phyloP scores from a whole-genome alignment of 2,113 vertebrate species.

The Abramis brama region DNA sequence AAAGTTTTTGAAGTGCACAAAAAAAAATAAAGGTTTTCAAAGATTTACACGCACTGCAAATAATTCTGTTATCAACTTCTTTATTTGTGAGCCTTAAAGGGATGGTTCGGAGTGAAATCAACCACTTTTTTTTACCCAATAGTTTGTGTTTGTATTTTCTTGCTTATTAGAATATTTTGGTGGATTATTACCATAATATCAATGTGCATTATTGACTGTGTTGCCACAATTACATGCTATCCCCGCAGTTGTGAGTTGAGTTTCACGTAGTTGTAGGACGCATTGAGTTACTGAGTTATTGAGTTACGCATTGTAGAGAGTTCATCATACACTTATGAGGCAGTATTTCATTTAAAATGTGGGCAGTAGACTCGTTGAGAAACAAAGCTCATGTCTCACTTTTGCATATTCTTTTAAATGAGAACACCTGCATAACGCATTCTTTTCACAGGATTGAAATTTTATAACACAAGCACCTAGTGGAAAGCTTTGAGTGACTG shows the following conservation, averaged over 20 bases:
- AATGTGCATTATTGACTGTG: too few species aligned
- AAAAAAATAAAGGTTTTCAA: too few species aligned
- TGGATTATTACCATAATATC: neutral
- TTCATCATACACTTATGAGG: neutral
- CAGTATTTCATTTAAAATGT: neutral
- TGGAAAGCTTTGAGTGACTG: conserved; percentile 4
- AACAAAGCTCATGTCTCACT: neutral
- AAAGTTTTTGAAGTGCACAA: too few species aligned
- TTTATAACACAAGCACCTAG: neutral
- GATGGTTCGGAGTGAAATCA: too few species aligned
- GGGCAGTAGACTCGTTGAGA: neutral
- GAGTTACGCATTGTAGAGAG: neutral
- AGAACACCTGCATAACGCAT: neutral
- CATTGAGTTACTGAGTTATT: too few species aligned
- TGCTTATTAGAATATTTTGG: neutral
- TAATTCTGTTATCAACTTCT: too few species aligned
- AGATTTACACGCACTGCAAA: too few species aligned
- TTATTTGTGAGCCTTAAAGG: too few species aligned
- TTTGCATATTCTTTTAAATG: neutral
- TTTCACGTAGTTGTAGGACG: neutral
- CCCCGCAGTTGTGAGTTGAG: neutral
- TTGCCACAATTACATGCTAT: neutral
- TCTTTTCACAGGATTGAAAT: neutral
- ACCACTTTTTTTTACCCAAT: neutral
- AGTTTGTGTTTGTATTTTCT: neutral